Evolutionary conservation across 1,140 invertebrate genomes (phyloP).

Genomic region (Magallana gigas): DNA sequence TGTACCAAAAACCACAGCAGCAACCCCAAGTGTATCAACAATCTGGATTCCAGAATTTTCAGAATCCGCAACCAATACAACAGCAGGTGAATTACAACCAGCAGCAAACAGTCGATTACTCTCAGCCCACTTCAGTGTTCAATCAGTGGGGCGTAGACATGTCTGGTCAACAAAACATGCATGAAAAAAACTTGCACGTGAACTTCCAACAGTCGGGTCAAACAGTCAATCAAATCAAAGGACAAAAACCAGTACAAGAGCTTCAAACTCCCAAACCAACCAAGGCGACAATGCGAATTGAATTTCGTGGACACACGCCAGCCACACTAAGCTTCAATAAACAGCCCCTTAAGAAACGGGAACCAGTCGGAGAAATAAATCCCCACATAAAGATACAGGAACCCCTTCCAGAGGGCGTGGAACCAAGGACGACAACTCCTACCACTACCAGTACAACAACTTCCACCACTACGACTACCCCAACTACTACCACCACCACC

Average conservation of each 20-base stretch:
- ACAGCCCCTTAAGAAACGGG: neutral
- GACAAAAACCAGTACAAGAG: neutral
- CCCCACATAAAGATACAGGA: neutral
- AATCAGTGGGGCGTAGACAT: neutral
- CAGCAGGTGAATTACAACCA: neutral
- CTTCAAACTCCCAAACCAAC: slow-evolving; percentile 11
- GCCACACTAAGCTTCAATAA: slow-evolving; percentile 14
- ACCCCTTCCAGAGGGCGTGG: neutral
- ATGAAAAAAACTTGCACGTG: neutral
- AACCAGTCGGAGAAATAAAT: neutral
- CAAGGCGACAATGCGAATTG: neutral
- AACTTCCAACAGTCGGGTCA: slow-evolving; percentile 20
- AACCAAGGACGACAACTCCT: neutral
- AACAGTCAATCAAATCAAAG: slow-evolving; percentile 24
- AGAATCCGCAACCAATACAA: neutral
- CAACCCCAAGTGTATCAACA: slow-evolving; percentile 11
- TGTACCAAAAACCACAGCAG: slow-evolving; percentile 28
- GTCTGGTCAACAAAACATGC: neutral
- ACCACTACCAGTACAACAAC: neutral
- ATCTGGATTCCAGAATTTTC: neutral
- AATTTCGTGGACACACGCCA: neutral
- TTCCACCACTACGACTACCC: neutral
- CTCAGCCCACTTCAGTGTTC: neutral
- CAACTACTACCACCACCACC: neutral
- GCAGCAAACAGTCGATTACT: neutral